Evolutionary conservation across 2,113 vertebrate genomes (phyloP).

Genomic region (Macroglossus sobrinus): DNA sequence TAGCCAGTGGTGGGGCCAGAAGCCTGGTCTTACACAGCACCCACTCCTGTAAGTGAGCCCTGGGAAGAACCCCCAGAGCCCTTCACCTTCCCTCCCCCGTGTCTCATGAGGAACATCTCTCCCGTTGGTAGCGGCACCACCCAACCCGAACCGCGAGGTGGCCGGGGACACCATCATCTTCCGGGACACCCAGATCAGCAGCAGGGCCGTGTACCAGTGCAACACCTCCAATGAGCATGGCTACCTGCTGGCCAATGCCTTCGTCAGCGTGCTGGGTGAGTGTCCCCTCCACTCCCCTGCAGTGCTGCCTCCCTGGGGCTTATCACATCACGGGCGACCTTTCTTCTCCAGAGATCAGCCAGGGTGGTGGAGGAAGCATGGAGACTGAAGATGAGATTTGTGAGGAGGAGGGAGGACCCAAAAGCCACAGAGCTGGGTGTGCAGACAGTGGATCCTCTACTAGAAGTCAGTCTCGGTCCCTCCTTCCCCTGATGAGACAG

Average conservation of each 20-base stretch:
- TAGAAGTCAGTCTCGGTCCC: not conserved
- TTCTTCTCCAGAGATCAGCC: not conserved
- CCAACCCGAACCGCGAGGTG: constrained; percentile 88
- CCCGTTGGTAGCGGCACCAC: constrained; percentile 78
- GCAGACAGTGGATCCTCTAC: not conserved
- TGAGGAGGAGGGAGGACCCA: not conserved
- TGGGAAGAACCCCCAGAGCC: not conserved
- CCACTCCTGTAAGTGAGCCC: not conserved
- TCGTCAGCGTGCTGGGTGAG: constrained; percentile 94
- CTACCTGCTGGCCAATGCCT: constrained; percentile 96
- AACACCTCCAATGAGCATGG: constrained; percentile 97
- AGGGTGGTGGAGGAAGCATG: too few species aligned
- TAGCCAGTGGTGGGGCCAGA: not conserved
- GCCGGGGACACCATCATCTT: constrained; percentile 94
- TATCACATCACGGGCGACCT: rapidly evolving
- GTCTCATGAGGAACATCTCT: not conserved
- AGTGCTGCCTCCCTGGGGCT: rapidly evolving
- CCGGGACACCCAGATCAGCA: constrained; percentile 92
- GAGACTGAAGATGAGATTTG: not conserved
- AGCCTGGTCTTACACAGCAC: not conserved
- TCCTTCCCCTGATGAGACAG: too few species aligned
- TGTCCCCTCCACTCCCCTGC: rapidly evolving
- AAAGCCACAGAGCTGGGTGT: not conserved
- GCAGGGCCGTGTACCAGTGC: constrained; percentile 96
- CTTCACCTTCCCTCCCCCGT: rapidly evolving